phyloP scores from a whole-genome alignment of 2,888 invertebrate genomes.

The Tholera decimalis region DNA sequence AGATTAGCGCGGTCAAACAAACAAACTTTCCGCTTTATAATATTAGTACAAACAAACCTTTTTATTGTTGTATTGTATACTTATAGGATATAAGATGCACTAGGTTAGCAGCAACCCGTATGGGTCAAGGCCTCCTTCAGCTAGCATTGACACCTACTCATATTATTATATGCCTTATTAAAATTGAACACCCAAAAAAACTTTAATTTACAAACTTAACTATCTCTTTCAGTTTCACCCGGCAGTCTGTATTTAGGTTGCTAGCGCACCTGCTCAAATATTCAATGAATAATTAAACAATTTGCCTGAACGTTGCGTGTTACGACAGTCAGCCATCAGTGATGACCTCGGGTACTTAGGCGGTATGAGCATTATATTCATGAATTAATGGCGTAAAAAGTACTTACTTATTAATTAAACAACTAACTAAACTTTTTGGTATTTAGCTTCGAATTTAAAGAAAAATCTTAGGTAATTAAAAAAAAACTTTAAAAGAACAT shows the following conservation, averaged over 20 bases:
- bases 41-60: too few relatives aligned
- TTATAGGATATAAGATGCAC: too few relatives aligned
- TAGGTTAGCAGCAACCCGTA: too few relatives aligned
- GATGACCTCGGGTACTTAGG: slow-evolving; percentile 22
- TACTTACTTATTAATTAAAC: background rate
- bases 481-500: too few relatives aligned
- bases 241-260: slow-evolving; percentile 79
- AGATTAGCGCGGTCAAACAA: too few relatives aligned
- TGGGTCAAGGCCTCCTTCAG: too few relatives aligned
- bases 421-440: background rate
- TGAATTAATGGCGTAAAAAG: background rate
- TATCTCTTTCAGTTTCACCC: slow-evolving; percentile 31
- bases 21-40: too few relatives aligned
- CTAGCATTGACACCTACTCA: too few relatives aligned
- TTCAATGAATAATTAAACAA: slow-evolving; percentile 76
- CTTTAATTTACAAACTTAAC: background rate
- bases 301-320: slow-evolving; percentile 56
- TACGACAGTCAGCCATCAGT: slow-evolving; percentile 34
- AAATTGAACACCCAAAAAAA: background rate
- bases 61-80: too few relatives aligned
- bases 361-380: background rate
- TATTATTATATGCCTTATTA: too few relatives aligned
- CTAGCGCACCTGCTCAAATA: slow-evolving; percentile 83
- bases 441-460: too few relatives aligned
- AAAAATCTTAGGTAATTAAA: too few relatives aligned